Percentiles rank a stretch among this genome's conserved stretches.
phyloP scores from a whole-genome alignment of 2,888 invertebrate genomes.

The Heliconius sara region DNA sequence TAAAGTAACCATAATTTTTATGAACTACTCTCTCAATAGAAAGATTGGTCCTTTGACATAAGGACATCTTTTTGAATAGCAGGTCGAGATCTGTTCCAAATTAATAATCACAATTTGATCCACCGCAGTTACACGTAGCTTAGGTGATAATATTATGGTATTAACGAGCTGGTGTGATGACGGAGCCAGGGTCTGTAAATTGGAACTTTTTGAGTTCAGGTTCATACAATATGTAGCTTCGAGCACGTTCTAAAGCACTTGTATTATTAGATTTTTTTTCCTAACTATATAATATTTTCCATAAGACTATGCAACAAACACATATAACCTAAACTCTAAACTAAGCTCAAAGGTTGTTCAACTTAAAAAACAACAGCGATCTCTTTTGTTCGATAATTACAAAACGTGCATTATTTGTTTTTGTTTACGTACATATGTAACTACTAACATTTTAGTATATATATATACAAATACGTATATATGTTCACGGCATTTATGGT shows the following conservation, averaged over 20 bases:
- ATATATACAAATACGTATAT: constrained; percentile 12
- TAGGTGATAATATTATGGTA: too few species aligned
- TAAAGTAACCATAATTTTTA: background rate
- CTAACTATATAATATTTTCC: background rate
- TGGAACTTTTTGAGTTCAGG: too few species aligned
- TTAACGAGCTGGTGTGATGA: too few species aligned
- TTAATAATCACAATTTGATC: too few species aligned
- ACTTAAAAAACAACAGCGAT: constrained; percentile 24
- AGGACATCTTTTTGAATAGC: background rate
- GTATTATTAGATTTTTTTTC: too few species aligned
- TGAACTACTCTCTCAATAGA: background rate
- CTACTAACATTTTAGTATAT: constrained; percentile 34
- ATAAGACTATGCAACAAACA: background rate
- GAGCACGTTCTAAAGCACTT: too few species aligned
- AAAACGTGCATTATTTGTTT: constrained; percentile 18
- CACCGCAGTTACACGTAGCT: too few species aligned
- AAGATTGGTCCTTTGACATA: background rate
- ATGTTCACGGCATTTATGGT: constrained; percentile 38
- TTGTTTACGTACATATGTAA: constrained; percentile 19
- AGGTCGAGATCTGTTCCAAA: background rate
- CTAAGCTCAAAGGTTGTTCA: background rate
- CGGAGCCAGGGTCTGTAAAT: too few species aligned
- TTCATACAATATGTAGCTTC: too few species aligned
- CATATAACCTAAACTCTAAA: constrained; percentile 3
- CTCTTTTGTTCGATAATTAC: constrained; percentile 36